Base-by-base conservation (phyloP, 2,888 invertebrate genomes). In the Heliconius erato region DNA sequence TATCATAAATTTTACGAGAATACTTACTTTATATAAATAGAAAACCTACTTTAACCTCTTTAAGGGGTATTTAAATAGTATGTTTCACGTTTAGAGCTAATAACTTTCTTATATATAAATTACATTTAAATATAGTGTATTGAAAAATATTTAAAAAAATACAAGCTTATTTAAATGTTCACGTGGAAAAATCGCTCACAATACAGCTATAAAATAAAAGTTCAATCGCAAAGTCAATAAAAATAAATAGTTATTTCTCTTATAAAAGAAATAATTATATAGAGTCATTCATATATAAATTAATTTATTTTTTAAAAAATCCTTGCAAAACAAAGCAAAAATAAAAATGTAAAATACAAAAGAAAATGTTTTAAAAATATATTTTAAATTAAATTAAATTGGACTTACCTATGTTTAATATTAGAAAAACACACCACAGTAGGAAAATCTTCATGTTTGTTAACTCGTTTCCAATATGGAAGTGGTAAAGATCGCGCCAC, bases 401-500 rank as follows among this genome's bases (percentile, higher is more conserved):
- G 16, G 40, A 76, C 74, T 76, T 76, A 76, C 74, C 74, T n/a
- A 63, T 76, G 23, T 54, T 32, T 16, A 76, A 35, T n/a, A 76
- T 23, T 63, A 79, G 68, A 28, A 79, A 28, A 65, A 76, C 54
- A 65, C 59, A 74, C 40, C 77, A 82, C 32, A 65, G 19, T 69
- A 59, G 68, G 14, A 19, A 32, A 28, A 28, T 49, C 74, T 79
- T 74, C 83, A 83, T 83, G 6, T 67, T 63, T 40, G 16, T 67
- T 28, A 26, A 49, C 67, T 78, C 28, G 28, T 67, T 74, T 79
- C n/a, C n/a, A 54, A 76, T 83, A 80, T 74, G 72, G 74, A 65
- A 72, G 63, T 77, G 77, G 16, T 78, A 54, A 79, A 68, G 78
- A 80, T 67, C 77, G 40, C 67, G 49, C 63, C 82, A 82, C 84